A percentile compares a stretch with the other conserved stretches of the same genome.
These are phyloP conservation scores for Rhinolophus sinicus DNA, from an alignment of 2,113 vertebrate species.

Conservation along the genomic window DNA sequence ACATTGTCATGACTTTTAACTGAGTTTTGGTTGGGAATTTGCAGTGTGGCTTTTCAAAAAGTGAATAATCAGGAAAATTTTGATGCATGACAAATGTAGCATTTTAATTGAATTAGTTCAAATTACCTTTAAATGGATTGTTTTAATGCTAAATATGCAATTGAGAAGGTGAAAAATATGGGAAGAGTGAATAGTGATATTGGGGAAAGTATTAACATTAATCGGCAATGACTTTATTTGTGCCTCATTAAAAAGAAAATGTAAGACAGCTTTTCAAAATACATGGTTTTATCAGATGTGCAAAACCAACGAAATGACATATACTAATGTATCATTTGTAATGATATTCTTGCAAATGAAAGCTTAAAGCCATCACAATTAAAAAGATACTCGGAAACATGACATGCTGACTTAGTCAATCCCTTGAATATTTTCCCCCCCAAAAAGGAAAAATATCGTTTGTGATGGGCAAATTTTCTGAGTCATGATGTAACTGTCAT, in stretches of 20 bases:
- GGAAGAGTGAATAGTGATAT: background rate
- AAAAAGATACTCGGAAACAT: slow-evolving; percentile 13
- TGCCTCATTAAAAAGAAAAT: background rate
- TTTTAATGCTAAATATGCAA: background rate
- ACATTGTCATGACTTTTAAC: background rate
- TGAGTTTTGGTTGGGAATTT: background rate
- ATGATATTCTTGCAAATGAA: slow-evolving; percentile 26
- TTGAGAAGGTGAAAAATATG: background rate
- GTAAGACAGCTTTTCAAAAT: background rate
- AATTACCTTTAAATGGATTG: background rate
- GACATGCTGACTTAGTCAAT: background rate
- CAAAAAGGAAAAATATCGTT: background rate
- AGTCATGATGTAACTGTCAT: background rate
- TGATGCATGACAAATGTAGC: background rate
- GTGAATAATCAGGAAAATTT: background rate
- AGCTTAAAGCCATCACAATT: background rate
- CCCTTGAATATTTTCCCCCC: background rate
- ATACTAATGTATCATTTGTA: background rate
- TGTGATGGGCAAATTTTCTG: background rate
- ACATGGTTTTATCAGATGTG: background rate
- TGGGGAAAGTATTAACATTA: background rate
- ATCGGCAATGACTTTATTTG: background rate
- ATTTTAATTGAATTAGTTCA: slow-evolving; percentile 26
- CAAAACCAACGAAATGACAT: slow-evolving; percentile 28
- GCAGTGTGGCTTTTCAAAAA: background rate